A percentile compares a stretch with the other conserved stretches of the same genome.
Evolutionary conservation across 2,888 invertebrate genomes (phyloP).

Genomic region (Eudemis profundana): DNA sequence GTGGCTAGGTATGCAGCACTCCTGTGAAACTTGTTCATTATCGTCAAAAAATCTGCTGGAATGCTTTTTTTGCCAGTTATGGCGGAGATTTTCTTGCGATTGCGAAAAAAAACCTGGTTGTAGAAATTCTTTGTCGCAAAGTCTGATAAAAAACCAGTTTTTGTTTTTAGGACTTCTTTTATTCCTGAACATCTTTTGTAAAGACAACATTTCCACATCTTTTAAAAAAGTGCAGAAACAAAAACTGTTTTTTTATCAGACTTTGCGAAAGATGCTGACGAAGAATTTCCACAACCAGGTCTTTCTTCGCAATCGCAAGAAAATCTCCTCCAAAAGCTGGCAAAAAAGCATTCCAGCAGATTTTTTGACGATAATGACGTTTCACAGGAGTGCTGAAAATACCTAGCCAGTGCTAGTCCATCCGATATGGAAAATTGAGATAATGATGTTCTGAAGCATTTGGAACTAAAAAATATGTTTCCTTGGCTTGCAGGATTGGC

Average conservation of each 20-base stretch:
- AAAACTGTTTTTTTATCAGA: neutral
- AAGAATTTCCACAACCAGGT: neutral
- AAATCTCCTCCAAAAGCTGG: too few species aligned
- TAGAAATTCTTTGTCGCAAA: neutral
- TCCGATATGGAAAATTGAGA: neutral
- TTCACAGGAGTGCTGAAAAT: conserved; percentile 1
- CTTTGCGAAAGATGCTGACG: neutral
- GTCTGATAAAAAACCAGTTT: neutral
- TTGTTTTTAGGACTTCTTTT: too few species aligned
- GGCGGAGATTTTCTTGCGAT: neutral
- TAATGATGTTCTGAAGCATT: conserved; percentile 3
- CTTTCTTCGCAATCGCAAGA: neutral
- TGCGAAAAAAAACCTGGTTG: neutral
- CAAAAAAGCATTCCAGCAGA: neutral
- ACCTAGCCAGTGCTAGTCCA: too few species aligned
- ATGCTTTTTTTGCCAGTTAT: neutral
- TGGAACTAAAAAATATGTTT: conserved; percentile 3
- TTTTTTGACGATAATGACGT: conserved; percentile 10
- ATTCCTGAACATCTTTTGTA: too few species aligned
- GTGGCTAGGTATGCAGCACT: neutral
- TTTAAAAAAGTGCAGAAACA: too few species aligned
- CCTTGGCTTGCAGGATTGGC: conserved; percentile 38
- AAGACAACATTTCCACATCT: too few species aligned
- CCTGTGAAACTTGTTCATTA: conserved; percentile 13
- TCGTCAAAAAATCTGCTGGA: conserved; percentile 4